Evolutionary conservation across 1,140 invertebrate species (phyloP).

Genomic region (fruit fly (Drosophila melanogaster)): DNA sequence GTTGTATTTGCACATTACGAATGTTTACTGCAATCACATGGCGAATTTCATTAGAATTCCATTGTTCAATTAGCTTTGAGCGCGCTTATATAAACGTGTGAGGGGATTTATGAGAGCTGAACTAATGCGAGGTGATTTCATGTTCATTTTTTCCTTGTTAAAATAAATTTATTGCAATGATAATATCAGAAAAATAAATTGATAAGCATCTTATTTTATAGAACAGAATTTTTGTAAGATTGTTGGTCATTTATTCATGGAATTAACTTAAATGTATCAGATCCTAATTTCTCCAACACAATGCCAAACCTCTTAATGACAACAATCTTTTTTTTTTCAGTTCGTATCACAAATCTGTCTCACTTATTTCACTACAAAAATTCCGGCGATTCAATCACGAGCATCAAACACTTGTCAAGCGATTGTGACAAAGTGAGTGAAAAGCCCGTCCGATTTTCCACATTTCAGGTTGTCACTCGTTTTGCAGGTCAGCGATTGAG

Average conservation of each 20-base stretch:
- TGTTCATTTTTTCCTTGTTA: background rate
- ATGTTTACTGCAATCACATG: slow-evolving; percentile 52
- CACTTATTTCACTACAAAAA: slow-evolving; percentile 13
- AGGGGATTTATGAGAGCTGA: slow-evolving; percentile 26
- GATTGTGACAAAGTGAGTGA: slow-evolving; percentile 51
- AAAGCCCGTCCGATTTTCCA: slow-evolving; percentile 23
- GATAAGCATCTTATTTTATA: too few relatives aligned
- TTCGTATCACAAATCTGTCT: slow-evolving; percentile 4
- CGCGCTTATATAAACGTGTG: slow-evolving; percentile 17
- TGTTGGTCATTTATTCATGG: background rate
- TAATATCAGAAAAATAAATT: background rate
- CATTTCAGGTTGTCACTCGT: slow-evolving; percentile 38
- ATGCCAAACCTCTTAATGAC: slow-evolving; percentile 25
- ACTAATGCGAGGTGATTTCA: slow-evolving; percentile 7
- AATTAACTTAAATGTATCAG: background rate
- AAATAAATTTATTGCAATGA: background rate
- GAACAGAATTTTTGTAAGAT: too few relatives aligned
- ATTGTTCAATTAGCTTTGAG: slow-evolving; percentile 60
- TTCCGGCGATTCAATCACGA: slow-evolving; percentile 37
- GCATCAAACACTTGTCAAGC: slow-evolving; percentile 40
- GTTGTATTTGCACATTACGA: slow-evolving; percentile 27
- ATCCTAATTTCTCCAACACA: slow-evolving; percentile 9
- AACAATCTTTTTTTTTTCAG: slow-evolving; percentile 15
- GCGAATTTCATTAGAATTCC: slow-evolving; percentile 69
- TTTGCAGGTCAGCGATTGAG: slow-evolving; percentile 39